Percentiles rank a stretch among this genome's conserved stretches.
Evolutionary conservation across 2,888 invertebrate genomes (phyloP).

Genomic region (Gymnoscelis rufifasciata): DNA sequence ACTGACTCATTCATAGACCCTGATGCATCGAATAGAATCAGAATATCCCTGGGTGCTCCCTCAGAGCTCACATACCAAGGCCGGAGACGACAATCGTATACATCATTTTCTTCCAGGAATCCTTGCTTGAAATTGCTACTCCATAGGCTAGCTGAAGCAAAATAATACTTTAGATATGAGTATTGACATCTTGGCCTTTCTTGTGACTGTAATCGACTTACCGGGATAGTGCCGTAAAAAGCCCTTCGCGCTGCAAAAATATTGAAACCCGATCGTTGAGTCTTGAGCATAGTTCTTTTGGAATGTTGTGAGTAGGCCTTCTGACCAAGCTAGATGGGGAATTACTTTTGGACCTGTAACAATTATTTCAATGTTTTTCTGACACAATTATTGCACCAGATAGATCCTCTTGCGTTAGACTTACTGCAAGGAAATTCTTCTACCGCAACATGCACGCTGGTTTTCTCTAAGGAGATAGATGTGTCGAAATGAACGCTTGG

Average conservation of each 20-base stretch:
- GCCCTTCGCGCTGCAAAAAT: conserved; percentile 67
- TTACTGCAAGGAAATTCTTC: conserved; percentile 68
- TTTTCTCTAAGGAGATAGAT: conserved; percentile 53
- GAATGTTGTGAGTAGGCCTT: conserved; percentile 53
- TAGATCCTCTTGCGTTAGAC: not conserved
- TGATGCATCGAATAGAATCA: conserved; percentile 64
- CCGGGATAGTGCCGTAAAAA: conserved; percentile 71
- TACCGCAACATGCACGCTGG: conserved; percentile 57
- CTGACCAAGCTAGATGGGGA: conserved; percentile 60
- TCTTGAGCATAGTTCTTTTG: conserved; percentile 65
- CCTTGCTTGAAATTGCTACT: conserved; percentile 56
- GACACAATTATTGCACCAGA: not conserved
- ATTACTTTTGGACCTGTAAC: conserved; percentile 43
- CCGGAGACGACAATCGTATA: conserved; percentile 67
- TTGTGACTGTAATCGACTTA: no score
- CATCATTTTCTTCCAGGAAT: conserved; percentile 39
- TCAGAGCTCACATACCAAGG: conserved; percentile 70
- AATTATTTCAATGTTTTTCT: not conserved
- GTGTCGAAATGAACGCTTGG: conserved; percentile 56
- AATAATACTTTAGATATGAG: no score
- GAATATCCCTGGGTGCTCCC: conserved; percentile 65
- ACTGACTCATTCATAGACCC: conserved; percentile 68
- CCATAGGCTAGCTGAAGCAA: conserved; percentile 56
- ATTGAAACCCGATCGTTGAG: conserved; percentile 63
- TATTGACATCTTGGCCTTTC: no score